Evolutionary conservation across 2,113 vertebrate genomes (phyloP), one percentile per base, ranked within the genome.

Genomic region (Grus americana): DNA sequence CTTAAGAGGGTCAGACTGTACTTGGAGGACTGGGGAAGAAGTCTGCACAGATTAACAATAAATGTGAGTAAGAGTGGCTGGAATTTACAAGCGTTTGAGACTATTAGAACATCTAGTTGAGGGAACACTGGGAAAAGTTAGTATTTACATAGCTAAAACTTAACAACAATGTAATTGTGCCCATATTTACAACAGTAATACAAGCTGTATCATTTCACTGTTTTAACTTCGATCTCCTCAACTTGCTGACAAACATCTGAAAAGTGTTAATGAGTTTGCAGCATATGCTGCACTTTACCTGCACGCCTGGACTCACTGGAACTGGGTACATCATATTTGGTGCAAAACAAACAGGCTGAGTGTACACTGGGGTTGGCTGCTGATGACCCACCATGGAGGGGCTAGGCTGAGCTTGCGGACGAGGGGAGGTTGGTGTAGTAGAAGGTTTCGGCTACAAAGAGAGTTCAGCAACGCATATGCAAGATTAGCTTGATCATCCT

Each of bases 271-370:
- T 11, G 27, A 57, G n/a, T 32, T 23, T 34, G 66, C 38, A 89
- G 67, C 59, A 42, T 3, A 6, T 9, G 38, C 52, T 70, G 62
- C 20, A 34, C 88, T 91, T 98, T 98, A 99, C 99, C 98, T 99
- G 99, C 67, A 99, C 99, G 71, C 99, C 99, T 67, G 99, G 99
- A 97, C 99, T 99, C 96, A 99, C 99, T 44, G 99, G 99, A 92
- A 99, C 98, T 0, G 99, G 99, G 97, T 99, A 99, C 99, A 99
- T 99, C 98, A 98, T 98, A 97, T 98, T 98, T 97, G 99, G 99
- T 92, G 99, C 99, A 97, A 99, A 99, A 98, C 99, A 99, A 95
- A 99, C 99, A 13, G 99, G 98, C 88, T 99, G 99, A 54, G 99
- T 98, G 92, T 99, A 99, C 57, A 99, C 98, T 21, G 98, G 98